These are phyloP conservation scores for Hippotragus niger DNA, from an alignment of 2,113 vertebrate genomes.

Conservation along the genomic window DNA sequence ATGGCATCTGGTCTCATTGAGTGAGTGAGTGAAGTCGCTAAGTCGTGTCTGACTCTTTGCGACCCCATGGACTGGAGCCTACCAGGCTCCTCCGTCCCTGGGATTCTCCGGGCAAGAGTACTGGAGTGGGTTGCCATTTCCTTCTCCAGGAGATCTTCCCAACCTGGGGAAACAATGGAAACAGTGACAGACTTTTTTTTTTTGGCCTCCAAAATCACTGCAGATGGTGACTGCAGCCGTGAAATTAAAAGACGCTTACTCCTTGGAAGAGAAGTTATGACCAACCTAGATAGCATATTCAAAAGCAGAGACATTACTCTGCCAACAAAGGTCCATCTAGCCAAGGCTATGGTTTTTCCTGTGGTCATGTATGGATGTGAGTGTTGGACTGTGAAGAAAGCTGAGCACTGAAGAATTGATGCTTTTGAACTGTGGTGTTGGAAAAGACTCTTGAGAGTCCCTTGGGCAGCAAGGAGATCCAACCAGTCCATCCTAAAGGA, in stretches of 20 bases:
- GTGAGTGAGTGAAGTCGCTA: too few relatives aligned
- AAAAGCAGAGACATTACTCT: neutral
- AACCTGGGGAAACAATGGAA: neutral
- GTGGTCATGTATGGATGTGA: neutral
- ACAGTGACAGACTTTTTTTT: neutral
- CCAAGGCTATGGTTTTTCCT: neutral
- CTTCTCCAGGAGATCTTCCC: too few relatives aligned
- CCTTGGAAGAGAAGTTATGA: neutral
- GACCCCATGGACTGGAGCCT: too few relatives aligned
- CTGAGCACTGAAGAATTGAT: neutral
- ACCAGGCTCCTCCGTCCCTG: too few relatives aligned
- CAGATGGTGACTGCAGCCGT: neutral
- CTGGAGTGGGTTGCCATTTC: too few relatives aligned
- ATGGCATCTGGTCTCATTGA: neutral
- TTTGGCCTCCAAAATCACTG: neutral
- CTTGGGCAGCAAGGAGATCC: neutral
- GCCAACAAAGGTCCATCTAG: neutral
- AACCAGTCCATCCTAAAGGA: neutral
- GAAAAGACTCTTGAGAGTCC: neutral
- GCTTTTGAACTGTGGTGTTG: neutral
- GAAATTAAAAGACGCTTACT: rapidly evolving
- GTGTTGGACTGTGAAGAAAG: neutral
- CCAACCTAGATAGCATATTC: neutral
- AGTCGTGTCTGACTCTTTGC: too few relatives aligned
- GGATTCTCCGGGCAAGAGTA: too few relatives aligned